Percentiles rank a stretch among this genome's conserved stretches.
Evolutionary conservation across 2,113 vertebrate species (phyloP).

Genomic region (Glaucomys volans): DNA sequence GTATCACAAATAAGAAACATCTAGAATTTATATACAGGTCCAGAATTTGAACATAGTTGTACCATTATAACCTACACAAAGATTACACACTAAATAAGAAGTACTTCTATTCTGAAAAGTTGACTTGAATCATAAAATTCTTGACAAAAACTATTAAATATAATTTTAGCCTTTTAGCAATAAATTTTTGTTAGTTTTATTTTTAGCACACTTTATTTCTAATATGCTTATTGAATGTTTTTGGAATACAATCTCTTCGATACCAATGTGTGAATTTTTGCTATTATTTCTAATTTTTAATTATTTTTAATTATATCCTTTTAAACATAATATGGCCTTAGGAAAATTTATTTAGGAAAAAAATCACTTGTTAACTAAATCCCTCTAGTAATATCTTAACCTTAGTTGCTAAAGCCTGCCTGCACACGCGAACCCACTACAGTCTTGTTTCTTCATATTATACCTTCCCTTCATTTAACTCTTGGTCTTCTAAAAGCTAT

Average conservation of each 20-base stretch:
- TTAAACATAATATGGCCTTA: conserved; percentile 64
- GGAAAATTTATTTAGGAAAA: conserved; percentile 67
- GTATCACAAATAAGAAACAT: not conserved
- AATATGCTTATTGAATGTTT: conserved; percentile 71
- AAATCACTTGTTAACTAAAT: conserved; percentile 60
- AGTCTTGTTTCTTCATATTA: not conserved
- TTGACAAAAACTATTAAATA: conserved; percentile 21
- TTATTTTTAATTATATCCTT: conserved; percentile 75
- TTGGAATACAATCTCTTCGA: conserved; percentile 71
- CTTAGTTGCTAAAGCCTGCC: not conserved
- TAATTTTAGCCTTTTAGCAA: not conserved
- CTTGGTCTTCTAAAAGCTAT: not conserved
- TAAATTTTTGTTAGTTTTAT: conserved; percentile 51
- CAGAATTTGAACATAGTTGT: not conserved
- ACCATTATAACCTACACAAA: not conserved
- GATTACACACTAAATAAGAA: not conserved
- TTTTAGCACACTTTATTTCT: conserved; percentile 64
- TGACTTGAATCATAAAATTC: conserved; percentile 29
- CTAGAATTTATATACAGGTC: not conserved
- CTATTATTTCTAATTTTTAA: conserved; percentile 16
- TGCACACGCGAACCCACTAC: not conserved
- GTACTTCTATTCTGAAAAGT: not conserved
- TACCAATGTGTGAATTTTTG: conserved; percentile 5
- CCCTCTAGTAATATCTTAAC: not conserved
- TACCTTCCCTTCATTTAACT: not conserved